Conservation (phyloP, 2,113 vertebrate species). For the Anas platyrhynchos region DNA sequence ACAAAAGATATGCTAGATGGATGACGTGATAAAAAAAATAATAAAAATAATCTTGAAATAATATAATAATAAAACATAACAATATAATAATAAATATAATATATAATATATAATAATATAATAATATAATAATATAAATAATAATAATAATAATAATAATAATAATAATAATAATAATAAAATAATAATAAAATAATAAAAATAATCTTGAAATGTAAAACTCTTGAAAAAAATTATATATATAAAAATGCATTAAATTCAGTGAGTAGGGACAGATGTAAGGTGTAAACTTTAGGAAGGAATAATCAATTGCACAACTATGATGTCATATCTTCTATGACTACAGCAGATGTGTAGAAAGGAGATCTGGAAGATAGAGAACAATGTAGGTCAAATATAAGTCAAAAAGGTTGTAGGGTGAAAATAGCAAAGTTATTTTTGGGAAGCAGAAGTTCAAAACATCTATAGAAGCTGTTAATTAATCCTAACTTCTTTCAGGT, state of each 20-base stretch:
- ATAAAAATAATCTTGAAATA: background rate
- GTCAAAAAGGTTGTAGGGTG: accelerated
- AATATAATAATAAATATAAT: no score
- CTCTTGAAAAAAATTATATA: background rate
- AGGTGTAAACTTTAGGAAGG: background rate
- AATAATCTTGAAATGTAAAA: background rate
- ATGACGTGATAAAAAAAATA: background rate
- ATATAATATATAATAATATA: no score
- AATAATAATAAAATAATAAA: no score
- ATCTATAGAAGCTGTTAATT: background rate
- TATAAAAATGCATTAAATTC: background rate
- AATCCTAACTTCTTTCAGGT: background rate
- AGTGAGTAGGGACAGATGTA: background rate
- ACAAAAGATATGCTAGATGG: background rate
- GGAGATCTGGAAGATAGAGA: background rate
- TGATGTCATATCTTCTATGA: background rate
- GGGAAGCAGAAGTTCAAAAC: accelerated
- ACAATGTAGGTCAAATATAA: background rate
- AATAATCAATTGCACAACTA: background rate
- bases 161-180: no score
- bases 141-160: no score
- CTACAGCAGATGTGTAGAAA: background rate
- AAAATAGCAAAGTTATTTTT: background rate
- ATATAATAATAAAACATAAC: no score
- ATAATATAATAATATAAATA: no score